phyloP scores from a whole-genome alignment of 2,888 invertebrate genomes.

The Candidula unifasciata region DNA sequence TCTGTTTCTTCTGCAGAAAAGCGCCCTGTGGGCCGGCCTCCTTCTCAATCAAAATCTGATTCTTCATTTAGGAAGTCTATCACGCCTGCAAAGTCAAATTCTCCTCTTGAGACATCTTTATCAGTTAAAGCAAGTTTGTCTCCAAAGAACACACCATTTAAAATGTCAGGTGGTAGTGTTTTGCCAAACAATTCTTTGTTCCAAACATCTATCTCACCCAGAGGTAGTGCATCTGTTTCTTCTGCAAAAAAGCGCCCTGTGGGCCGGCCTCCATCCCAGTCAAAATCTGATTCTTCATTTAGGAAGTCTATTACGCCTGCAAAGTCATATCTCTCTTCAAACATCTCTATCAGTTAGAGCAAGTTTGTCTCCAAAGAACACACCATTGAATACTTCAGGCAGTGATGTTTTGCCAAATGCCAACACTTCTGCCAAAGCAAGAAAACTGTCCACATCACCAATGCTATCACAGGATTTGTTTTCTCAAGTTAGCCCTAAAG shows the following conservation, averaged over 20 bases:
- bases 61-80: neutral
- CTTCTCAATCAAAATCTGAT: neutral
- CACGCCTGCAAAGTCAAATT: slow-evolving; percentile 9
- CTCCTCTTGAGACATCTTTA: slow-evolving; percentile 31
- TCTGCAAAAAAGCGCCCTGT: too few relatives aligned
- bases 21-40: neutral
- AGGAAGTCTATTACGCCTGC: neutral
- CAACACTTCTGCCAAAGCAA: slow-evolving; percentile 5
- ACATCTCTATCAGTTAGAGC: slow-evolving; percentile 25
- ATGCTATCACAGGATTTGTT: slow-evolving; percentile 41
- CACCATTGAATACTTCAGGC: neutral
- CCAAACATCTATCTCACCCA: neutral
- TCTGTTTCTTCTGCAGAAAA: neutral
- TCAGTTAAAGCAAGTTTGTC: neutral
- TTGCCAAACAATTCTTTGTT: neutral
- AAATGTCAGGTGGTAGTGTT: neutral
- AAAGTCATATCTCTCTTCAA: slow-evolving; percentile 10
- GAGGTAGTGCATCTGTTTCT: neutral
- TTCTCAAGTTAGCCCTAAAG: slow-evolving; percentile 33
- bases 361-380: slow-evolving; percentile 2
- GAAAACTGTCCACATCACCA: neutral
- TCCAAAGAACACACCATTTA: neutral
- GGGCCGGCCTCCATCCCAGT: neutral
- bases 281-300: neutral
- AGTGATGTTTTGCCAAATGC: slow-evolving; percentile 13